phyloP scores from a whole-genome alignment of 2,113 vertebrate species.

The Hydropotes inermis region DNA sequence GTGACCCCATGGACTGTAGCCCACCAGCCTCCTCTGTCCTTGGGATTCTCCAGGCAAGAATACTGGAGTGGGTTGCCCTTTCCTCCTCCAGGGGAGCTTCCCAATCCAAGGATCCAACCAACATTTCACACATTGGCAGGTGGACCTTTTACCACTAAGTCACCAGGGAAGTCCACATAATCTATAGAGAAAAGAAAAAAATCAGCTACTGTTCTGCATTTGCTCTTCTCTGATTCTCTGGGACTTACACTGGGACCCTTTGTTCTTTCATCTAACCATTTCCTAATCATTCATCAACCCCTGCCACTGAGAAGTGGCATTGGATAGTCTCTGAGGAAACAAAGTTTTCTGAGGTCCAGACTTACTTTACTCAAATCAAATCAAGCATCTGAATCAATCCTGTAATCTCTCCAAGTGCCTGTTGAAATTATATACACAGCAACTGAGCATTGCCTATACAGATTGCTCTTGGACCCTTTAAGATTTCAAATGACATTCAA shows the following conservation, averaged over 20 bases:
- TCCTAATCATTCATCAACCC: neutral
- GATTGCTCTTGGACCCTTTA: neutral
- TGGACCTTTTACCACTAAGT: neutral
- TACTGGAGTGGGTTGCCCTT: neutral
- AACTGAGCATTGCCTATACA: neutral
- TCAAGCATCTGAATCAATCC: neutral
- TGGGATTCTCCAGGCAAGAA: neutral
- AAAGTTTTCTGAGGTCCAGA: neutral
- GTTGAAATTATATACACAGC: neutral
- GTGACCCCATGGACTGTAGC: neutral
- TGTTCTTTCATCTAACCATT: neutral
- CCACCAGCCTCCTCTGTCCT: neutral
- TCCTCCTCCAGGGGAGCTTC: neutral
- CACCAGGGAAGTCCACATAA: neutral
- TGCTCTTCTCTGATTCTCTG: neutral
- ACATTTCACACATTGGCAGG: rapidly evolving
- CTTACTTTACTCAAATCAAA: neutral
- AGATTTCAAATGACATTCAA: neutral
- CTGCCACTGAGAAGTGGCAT: neutral
- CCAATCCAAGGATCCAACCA: neutral
- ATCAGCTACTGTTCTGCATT: neutral
- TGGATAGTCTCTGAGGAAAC: neutral
- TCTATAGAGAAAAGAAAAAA: neutral
- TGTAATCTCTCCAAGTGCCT: neutral
- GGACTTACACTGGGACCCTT: neutral